These are phyloP conservation scores for Drosophila ercepeae DNA, from an alignment of 1,140 invertebrate species.

Conservation along the genomic window DNA sequence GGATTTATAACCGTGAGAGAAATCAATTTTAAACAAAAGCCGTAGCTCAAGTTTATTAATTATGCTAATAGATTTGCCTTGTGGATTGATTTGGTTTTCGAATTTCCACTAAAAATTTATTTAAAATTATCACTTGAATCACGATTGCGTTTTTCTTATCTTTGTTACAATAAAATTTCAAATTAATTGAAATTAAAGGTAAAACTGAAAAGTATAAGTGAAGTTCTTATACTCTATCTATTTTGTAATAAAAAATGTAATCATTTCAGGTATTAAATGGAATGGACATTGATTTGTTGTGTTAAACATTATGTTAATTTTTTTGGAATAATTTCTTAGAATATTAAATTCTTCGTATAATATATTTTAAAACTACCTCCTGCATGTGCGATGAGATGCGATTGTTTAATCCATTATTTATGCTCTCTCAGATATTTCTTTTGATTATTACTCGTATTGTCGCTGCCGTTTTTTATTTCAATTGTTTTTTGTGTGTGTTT, in stretches of 20 bases:
- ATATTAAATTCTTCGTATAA: neutral
- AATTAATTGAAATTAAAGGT: neutral
- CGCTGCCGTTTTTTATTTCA: slow-evolving; percentile 20
- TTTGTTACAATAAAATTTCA: slow-evolving; percentile 5
- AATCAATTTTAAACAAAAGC: slow-evolving; percentile 18
- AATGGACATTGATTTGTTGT: neutral
- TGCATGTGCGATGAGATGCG: slow-evolving; percentile 14
- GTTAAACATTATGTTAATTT: neutral
- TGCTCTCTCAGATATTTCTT: slow-evolving; percentile 45
- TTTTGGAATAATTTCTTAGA: neutral
- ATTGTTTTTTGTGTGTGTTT: slow-evolving; percentile 20
- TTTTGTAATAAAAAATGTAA: neutral
- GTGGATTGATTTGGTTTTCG: neutral
- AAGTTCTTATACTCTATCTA: neutral
- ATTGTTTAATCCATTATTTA: slow-evolving; percentile 37
- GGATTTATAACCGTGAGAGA: slow-evolving; percentile 49
- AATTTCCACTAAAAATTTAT: neutral
- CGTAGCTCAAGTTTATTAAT: neutral
- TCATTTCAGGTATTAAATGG: neutral
- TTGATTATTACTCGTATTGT: slow-evolving; percentile 28
- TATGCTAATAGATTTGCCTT: slow-evolving; percentile 26
- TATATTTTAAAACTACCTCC: neutral
- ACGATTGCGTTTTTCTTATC: neutral
- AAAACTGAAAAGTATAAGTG: neutral
- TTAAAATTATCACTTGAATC: neutral